phyloP scores from a whole-genome alignment of 2,888 invertebrate species.

The Nomada flava region DNA sequence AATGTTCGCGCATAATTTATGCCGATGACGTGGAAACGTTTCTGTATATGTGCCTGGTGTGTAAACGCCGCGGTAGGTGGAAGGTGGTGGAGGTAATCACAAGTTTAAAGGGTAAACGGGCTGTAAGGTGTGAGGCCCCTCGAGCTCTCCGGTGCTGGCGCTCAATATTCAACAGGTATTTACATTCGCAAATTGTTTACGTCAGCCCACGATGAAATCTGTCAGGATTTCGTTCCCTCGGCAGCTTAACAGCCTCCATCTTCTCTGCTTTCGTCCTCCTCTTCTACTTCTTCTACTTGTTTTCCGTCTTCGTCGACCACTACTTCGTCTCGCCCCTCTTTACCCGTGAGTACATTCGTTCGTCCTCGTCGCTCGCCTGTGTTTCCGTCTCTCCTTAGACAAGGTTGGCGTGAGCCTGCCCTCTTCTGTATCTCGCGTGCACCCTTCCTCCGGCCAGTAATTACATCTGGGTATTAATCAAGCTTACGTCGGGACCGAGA shows the following conservation, averaged over 20 bases:
- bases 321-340: neutral
- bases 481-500: conserved; percentile 57
- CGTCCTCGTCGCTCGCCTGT: neutral
- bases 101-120: conserved; percentile 80
- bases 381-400: neutral
- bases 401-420: conserved; percentile 32
- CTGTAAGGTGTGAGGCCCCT: conserved; percentile 75
- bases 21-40: conserved; percentile 67
- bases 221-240: conserved; percentile 80
- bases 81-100: conserved; percentile 73
- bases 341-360: neutral
- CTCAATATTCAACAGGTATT: conserved; percentile 82
- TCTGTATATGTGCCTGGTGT: conserved; percentile 25
- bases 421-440: conserved; percentile 49
- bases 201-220: conserved; percentile 82
- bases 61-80: conserved; percentile 65
- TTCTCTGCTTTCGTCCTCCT: conserved; percentile 35
- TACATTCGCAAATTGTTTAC: conserved; percentile 84
- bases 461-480: conserved; percentile 71
- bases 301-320: conserved; percentile 8
- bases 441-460: conserved; percentile 58
- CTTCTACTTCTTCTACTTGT: neutral
- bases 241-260: conserved; percentile 66
- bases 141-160: conserved; percentile 65
- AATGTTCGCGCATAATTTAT: conserved; percentile 76